Evolutionary conservation across 2,888 invertebrate species (phyloP), one percentile per base, ranked within the genome.

Genomic region (Cephus runcator): DNA sequence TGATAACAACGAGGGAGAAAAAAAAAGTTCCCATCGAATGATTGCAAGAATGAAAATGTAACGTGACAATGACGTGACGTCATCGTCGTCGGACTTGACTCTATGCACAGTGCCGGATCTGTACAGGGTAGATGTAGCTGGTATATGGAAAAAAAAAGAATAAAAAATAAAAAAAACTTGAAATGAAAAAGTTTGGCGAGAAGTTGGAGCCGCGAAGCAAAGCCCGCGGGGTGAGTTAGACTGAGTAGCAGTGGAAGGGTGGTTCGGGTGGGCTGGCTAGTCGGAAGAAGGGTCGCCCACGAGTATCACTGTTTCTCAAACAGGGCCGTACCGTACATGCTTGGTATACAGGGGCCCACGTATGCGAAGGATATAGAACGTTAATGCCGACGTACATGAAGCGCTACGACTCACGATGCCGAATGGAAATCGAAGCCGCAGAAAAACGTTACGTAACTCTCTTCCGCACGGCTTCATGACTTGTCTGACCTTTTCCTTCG

Each of bases 151-250:
- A 6, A 40, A 23, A 56, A 9, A 4, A 23, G 0, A 4, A 35
- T 12, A 15, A 12, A 23, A 23, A 40, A 40, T 12, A 12, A 4
- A 73, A 76, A 82, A 79, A 80, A 81, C 77, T 82, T 82, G 79
- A 80, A 81, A 81, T 81, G 81, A 81, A 80, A 81, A 81, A 81
- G 81, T 81, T 81, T 81, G 69, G 36, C 76, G 73, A 31, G 69
- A 80, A 79, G 76, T 80, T 77, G 71, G 34, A 34, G 12, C n/a
- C 34, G 34, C 36, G 34, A 68, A 68, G 15, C 30, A 74, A 15
- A 75, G 71, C 71, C 34, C 30, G 73, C 23, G 23, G 56, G 56
- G 56, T 56, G 56, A 23, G 56, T 56, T 9, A 2, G 23, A 23
- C 56, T 2, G 56, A 56, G 56, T 23, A 56, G 56, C 56, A 23